Evolutionary conservation across 2,797 vertebrate species (phyloP), one percentile per base, ranked within the genome.

Genomic region (Pseudomugil tenellus): DNA sequence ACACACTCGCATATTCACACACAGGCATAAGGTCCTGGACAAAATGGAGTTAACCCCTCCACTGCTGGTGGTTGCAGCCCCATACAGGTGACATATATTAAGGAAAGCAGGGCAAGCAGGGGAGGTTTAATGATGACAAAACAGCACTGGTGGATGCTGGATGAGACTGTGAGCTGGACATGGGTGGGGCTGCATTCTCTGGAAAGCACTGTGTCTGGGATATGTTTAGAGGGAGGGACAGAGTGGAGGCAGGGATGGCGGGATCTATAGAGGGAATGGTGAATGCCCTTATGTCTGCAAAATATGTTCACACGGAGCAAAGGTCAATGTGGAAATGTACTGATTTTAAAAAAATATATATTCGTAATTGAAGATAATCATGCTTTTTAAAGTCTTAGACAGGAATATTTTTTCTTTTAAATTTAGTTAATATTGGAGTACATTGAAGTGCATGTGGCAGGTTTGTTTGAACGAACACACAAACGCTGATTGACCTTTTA

Each of bases 11-110:
- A 87, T 69, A 78, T 80, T 76, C 87, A 80, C 89, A 93, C 86
- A 75, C 80, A 67, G 63, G 77, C 83, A 70, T 63, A 63, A 75
- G 83, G 84, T 76, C 86, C 77, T 32, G 88, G 88, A 91, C 92
- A 92, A 94, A 93, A 93, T 90, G 94, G 94, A 94, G 92, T 97
- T 97, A 98, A 98, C 97, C 92, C 72, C 91, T 97, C 89, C 89
- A 63, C 78, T 66, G 68, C 95, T 29, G 66, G 78, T 5, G 21
- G 72, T 72, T 84, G 83, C 70, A 83, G 81, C 85, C 80, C 72
- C 77, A 67, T 81, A 83, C 89, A 89, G 90, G 91, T 93, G 90
- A 90, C 89, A 90, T 86, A 77, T 86, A 91, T 87, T 85, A 84
- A 81, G 83, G 82, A 86, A 87, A 88, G 84, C 83, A 83, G 80